These are phyloP conservation scores for Cyprinus carpio DNA, from an alignment of 2,113 vertebrate species.

Conservation along the genomic window DNA sequence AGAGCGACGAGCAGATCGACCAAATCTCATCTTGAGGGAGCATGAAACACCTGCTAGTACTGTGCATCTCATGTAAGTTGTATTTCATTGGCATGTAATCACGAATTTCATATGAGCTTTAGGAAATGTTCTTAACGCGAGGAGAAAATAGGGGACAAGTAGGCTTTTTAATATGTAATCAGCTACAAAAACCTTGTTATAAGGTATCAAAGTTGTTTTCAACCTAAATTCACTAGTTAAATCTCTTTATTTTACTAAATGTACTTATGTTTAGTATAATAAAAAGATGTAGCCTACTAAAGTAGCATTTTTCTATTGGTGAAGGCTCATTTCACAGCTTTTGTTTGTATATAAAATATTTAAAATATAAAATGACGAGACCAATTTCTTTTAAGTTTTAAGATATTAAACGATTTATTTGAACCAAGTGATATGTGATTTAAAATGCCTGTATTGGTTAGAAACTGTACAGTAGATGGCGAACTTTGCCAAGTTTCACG, in stretches of 20 bases:
- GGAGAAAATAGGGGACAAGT: neutral
- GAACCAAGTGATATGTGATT: neutral
- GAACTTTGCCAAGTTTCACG: slow-evolving; percentile 10
- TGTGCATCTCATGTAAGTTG: neutral
- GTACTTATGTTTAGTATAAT: neutral
- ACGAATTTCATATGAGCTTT: neutral
- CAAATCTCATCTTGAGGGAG: neutral
- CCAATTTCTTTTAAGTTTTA: neutral
- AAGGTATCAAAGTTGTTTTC: neutral
- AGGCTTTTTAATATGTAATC: neutral
- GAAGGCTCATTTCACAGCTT: neutral
- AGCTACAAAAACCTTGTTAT: neutral
- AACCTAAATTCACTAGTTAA: neutral
- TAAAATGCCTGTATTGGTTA: neutral
- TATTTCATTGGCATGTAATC: neutral
- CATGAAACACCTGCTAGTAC: slow-evolving; percentile 5
- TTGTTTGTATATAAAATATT: neutral
- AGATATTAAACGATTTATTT: neutral
- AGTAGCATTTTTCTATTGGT: neutral
- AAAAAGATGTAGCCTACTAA: neutral
- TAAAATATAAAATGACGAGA: neutral
- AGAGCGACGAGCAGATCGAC: slow-evolving; percentile 36
- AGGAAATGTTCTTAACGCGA: neutral
- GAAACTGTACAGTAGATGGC: slow-evolving; percentile 27
- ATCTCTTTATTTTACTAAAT: neutral